Conservation (phyloP, 1,140 invertebrate genomes). For the Babylonia areolata region DNA sequence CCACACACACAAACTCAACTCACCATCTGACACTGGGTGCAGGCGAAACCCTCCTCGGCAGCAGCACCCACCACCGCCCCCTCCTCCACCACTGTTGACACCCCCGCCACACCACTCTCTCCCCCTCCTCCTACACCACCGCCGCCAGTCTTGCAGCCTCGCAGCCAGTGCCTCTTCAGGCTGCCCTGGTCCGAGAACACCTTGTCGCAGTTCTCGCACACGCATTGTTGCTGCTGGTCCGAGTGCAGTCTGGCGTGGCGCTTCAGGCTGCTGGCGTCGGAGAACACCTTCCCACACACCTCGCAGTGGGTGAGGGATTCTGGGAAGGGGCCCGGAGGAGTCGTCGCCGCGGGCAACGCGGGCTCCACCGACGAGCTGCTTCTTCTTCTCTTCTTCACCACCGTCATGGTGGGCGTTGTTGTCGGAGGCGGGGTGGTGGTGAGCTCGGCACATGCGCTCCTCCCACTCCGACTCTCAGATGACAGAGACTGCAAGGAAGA, state of each 20-base stretch:
- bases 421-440: too few relatives aligned
- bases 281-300: slow-evolving; percentile 35
- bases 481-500: too few relatives aligned
- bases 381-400: too few relatives aligned
- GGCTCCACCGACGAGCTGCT: not conserved
- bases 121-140: not conserved
- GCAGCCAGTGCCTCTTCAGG: slow-evolving; percentile 28
- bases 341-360: not conserved
- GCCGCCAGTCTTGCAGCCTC: not conserved
- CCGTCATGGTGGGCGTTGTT: too few relatives aligned
- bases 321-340: not conserved
- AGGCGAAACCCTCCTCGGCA: not conserved
- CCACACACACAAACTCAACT: not conserved
- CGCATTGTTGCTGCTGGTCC: slow-evolving; percentile 17
- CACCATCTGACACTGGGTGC: slow-evolving; percentile 35
- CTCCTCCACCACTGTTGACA: not conserved
- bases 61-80: not conserved
- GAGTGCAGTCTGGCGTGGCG: slow-evolving; percentile 31
- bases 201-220: slow-evolving; percentile 28
- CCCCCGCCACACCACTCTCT: not conserved
- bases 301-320: slow-evolving; percentile 4
- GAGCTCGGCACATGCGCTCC: too few relatives aligned
- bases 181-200: slow-evolving; percentile 20
- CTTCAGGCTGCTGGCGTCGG: slow-evolving; percentile 32
- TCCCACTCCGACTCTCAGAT: too few relatives aligned